phyloP scores from a whole-genome alignment of 2,113 vertebrate genomes.

The Hystrix cristata region DNA sequence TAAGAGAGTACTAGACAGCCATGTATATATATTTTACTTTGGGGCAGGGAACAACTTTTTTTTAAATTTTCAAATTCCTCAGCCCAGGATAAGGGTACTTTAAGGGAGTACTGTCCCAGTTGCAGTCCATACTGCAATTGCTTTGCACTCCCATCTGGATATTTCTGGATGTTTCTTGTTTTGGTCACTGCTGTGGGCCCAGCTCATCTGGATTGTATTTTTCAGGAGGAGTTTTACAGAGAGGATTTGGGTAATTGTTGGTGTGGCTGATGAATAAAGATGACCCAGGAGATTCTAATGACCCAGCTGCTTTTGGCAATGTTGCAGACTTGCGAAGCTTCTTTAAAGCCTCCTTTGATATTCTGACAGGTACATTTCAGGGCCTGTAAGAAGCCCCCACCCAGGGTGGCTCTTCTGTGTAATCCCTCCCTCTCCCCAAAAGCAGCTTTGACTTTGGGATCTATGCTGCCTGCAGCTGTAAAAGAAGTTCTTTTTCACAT shows the following conservation, averaged over 20 bases:
- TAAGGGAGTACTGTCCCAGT: background rate
- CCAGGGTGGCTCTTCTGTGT: background rate
- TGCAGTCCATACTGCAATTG: background rate
- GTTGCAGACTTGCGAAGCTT: slow-evolving; percentile 14
- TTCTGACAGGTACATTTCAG: background rate
- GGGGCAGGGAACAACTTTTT: background rate
- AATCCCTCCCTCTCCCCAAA: background rate
- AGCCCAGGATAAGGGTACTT: background rate
- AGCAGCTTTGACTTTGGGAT: background rate
- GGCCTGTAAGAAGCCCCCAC: background rate
- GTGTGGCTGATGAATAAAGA: background rate
- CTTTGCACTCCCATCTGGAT: background rate
- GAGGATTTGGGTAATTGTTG: slow-evolving; percentile 37
- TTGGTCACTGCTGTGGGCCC: background rate
- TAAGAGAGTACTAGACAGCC: background rate
- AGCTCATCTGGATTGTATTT: background rate
- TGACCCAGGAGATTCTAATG: slow-evolving; percentile 37
- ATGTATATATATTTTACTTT: background rate
- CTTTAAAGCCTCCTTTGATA: background rate
- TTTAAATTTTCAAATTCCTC: slow-evolving; percentile 44
- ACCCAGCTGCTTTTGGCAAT: background rate
- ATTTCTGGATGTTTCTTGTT: background rate
- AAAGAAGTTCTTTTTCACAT: background rate
- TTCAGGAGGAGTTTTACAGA: background rate
- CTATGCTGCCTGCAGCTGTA: background rate